A percentile compares a stretch with the other conserved stretches of the same genome.
phyloP scores from a whole-genome alignment of 2,888 invertebrate species.

The Lepidochrysops patricia region DNA sequence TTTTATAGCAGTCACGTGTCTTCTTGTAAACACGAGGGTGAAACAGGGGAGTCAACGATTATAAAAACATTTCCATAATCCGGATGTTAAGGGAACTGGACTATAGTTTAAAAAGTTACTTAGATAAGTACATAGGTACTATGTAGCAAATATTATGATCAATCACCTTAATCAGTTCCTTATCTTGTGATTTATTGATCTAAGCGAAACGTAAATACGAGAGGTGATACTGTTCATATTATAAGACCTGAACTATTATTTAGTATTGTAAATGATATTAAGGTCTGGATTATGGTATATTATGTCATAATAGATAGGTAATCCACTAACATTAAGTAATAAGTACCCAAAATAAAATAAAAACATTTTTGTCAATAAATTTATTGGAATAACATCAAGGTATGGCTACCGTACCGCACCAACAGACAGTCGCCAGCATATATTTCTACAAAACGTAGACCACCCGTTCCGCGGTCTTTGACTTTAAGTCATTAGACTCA shows the following conservation, averaged over 20 bases:
- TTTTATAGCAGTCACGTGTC: conserved; percentile 1
- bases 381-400: neutral
- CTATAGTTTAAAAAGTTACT: neutral
- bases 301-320: no score
- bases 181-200: neutral
- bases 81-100: neutral
- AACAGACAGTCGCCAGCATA: neutral
- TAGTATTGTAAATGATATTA: no score
- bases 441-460: neutral
- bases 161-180: neutral
- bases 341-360: no score
- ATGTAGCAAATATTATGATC: no score
- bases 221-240: neutral
- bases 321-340: no score
- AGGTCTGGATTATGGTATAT: no score
- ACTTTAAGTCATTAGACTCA: neutral
- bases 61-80: neutral
- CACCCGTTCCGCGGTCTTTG: neutral
- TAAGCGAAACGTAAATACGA: neutral
- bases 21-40: neutral
- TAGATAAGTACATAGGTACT: neutral
- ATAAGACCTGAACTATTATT: neutral
- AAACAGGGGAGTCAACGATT: neutral
- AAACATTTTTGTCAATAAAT: no score
- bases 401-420: neutral